phyloP scores from a whole-genome alignment of 2,113 vertebrate species.

The Noctilio leporinus region DNA sequence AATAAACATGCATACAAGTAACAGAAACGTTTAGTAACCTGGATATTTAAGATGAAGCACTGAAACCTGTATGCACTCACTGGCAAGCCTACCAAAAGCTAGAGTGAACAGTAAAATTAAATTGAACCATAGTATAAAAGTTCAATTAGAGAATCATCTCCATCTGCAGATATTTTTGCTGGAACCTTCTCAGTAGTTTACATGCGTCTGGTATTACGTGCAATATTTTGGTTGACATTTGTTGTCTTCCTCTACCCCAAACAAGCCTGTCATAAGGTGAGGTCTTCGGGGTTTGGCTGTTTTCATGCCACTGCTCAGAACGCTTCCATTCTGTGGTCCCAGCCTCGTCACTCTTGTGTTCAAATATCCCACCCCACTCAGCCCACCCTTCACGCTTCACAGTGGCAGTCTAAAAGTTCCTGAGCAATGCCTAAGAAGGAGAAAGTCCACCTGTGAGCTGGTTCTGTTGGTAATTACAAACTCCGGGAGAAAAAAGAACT shows the following conservation, averaged over 20 bases:
- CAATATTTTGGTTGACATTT: not conserved
- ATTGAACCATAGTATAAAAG: not conserved
- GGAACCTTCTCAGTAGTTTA: not conserved
- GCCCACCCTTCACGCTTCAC: not conserved
- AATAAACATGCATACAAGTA: constrained; percentile 2
- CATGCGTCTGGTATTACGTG: constrained; percentile 44
- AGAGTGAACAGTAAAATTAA: constrained; percentile 16
- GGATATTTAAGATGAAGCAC: not conserved
- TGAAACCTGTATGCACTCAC: not conserved
- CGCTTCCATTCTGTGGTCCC: not conserved
- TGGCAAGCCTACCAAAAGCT: not conserved
- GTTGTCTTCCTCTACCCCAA: not conserved
- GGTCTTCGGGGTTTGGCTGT: not conserved
- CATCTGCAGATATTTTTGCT: not conserved
- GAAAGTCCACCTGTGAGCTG: not conserved
- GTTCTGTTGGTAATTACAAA: constrained; percentile 7
- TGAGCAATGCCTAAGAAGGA: not conserved
- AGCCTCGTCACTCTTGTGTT: not conserved
- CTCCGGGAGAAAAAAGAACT: not conserved
- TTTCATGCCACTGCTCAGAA: not conserved
- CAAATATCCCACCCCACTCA: not conserved
- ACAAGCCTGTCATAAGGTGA: not conserved
- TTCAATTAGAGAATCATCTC: not conserved
- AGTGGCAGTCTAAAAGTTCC: not conserved
- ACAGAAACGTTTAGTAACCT: not conserved